phyloP scores from a whole-genome alignment of 2,888 invertebrate species.

The Pegoplata infirma region DNA sequence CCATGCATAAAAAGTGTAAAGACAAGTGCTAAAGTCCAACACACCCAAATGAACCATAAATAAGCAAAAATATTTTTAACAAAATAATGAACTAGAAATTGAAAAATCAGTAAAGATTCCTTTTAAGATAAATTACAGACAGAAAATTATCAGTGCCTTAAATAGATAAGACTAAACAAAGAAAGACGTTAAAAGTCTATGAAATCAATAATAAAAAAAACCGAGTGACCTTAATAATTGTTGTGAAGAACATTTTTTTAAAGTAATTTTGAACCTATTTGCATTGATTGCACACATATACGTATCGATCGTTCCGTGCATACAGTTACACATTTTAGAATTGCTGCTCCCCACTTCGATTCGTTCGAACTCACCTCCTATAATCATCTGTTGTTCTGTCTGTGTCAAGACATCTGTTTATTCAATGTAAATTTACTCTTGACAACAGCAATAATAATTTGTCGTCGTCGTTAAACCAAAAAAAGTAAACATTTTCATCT shows the following conservation, averaged over 20 bases:
- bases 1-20: constrained; percentile 54
- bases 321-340: constrained; percentile 12
- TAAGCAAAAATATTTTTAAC: constrained; percentile 26
- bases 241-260: constrained; percentile 24
- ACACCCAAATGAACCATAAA: constrained; percentile 68
- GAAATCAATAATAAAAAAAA: constrained; percentile 7
- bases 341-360: background rate
- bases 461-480: constrained; percentile 20
- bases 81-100: constrained; percentile 30
- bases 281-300: too few species aligned
- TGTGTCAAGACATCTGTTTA: constrained; percentile 29
- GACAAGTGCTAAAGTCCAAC: constrained; percentile 67
- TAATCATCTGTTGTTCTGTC: constrained; percentile 31
- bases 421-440: constrained; percentile 17
- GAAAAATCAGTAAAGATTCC: constrained; percentile 31
- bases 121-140: constrained; percentile 22
- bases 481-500: constrained; percentile 11
- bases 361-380: background rate
- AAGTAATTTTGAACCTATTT: background rate
- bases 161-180: constrained; percentile 13
- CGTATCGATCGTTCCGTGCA: constrained; percentile 19
- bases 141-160: constrained; percentile 11
- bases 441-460: constrained; percentile 36
- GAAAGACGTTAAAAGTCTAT: constrained; percentile 2
- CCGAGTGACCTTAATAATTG: constrained; percentile 35